Percentiles rank a stretch among this genome's conserved stretches.
Evolutionary conservation across 2,888 invertebrate genomes (phyloP).

Genomic region (Drosophila demipolita): DNA sequence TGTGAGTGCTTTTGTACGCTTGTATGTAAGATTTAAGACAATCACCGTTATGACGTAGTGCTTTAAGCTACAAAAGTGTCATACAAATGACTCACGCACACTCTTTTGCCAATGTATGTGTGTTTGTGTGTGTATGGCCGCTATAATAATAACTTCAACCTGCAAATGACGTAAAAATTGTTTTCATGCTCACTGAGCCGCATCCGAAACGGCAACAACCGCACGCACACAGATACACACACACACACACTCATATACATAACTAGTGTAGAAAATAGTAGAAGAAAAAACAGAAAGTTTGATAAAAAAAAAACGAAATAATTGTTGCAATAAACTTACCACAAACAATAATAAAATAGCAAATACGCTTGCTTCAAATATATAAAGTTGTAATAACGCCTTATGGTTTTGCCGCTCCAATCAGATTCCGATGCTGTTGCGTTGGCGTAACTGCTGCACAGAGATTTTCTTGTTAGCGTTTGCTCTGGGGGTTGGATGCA

Average conservation of each 20-base stretch:
- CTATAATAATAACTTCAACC: slow-evolving; percentile 52
- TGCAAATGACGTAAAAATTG: slow-evolving; percentile 69
- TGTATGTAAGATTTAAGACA: slow-evolving; percentile 20
- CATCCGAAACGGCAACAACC: slow-evolving; percentile 50
- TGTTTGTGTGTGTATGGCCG: slow-evolving; percentile 1
- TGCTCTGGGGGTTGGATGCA: slow-evolving; percentile 31
- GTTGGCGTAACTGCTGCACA: slow-evolving; percentile 49
- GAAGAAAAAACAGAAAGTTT: slow-evolving; percentile 50
- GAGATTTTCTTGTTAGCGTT: slow-evolving; percentile 17
- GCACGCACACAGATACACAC: slow-evolving; percentile 20
- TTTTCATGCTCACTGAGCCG: slow-evolving; percentile 75
- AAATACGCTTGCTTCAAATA: slow-evolving; percentile 33
- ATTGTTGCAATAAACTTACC: slow-evolving; percentile 52
- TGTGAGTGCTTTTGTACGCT: slow-evolving; percentile 1
- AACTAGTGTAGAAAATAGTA: slow-evolving; percentile 18
- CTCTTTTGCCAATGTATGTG: slow-evolving; percentile 7
- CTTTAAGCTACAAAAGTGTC: slow-evolving; percentile 9
- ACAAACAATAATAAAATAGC: slow-evolving; percentile 52
- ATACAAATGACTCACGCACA: slow-evolving; percentile 54
- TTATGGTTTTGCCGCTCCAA: slow-evolving; percentile 29
- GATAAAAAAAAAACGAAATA: slow-evolving; percentile 19
- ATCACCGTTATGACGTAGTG: slow-evolving; percentile 32
- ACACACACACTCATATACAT: slow-evolving; percentile 18
- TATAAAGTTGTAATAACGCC: slow-evolving; percentile 7
- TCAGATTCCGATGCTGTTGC: slow-evolving; percentile 49